These are phyloP conservation scores for Conus ventricosus DNA, from an alignment of 1,140 invertebrate genomes.

Conservation along the genomic window DNA sequence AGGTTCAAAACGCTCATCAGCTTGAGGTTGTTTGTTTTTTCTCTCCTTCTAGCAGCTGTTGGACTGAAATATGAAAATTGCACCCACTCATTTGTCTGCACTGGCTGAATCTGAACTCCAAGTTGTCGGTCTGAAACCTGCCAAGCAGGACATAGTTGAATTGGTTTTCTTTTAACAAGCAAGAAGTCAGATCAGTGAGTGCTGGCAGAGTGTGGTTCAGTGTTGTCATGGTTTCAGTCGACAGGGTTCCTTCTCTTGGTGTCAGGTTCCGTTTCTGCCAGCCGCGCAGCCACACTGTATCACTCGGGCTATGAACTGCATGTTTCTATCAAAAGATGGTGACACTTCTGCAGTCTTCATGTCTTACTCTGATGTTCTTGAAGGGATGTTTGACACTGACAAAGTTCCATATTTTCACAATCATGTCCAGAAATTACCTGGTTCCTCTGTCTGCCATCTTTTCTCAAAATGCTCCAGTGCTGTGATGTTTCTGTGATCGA, in stretches of 20 bases:
- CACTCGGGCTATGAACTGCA: neutral
- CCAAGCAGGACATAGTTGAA: conserved; percentile 9
- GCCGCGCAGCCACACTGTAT: neutral
- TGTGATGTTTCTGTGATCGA: conserved; percentile 3
- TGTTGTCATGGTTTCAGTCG: neutral
- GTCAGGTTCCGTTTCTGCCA: neutral
- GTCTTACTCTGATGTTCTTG: neutral
- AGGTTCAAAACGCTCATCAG: neutral
- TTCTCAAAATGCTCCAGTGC: conserved; percentile 11
- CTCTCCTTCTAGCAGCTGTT: conserved; percentile 1
- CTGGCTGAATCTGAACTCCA: conserved; percentile 15
- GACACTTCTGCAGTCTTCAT: neutral
- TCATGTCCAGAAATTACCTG: neutral
- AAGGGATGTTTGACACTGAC: conserved; percentile 9
- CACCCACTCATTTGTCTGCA: conserved; percentile 1
- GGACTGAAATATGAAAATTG: conserved; percentile 6
- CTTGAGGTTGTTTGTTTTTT: neutral
- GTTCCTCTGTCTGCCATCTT: neutral
- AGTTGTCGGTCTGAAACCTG: neutral
- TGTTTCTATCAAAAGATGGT: neutral
- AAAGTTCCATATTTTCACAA: neutral
- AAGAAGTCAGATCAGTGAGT: neutral
- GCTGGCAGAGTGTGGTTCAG: no score
- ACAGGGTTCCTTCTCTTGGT: neutral
- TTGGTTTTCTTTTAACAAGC: neutral